Percentiles rank a stretch among this genome's conserved stretches.
phyloP scores from a whole-genome alignment of 2,113 vertebrate genomes.

The Hippocampus zosterae region DNA sequence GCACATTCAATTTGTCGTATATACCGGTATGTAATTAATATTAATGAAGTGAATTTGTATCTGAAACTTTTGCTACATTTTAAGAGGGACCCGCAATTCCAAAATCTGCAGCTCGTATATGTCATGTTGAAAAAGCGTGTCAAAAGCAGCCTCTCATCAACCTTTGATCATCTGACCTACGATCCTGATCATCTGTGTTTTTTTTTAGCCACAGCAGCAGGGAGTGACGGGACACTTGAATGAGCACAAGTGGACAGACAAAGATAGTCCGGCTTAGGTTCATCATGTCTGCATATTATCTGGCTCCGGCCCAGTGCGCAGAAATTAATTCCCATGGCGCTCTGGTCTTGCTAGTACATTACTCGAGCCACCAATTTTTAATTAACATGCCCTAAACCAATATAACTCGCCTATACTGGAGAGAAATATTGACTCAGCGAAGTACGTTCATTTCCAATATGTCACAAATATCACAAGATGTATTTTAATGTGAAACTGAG shows the following conservation, averaged over 20 bases:
- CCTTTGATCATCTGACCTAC: constrained; percentile 49
- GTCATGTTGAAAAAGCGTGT: background rate
- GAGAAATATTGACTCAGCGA: constrained; percentile 9
- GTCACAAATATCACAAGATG: background rate
- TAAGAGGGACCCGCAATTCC: background rate
- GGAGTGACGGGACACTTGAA: constrained; percentile 60
- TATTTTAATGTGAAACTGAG: background rate
- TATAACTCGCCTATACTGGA: constrained; percentile 20
- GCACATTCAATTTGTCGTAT: background rate
- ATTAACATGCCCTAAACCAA: constrained; percentile 56
- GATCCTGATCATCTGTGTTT: constrained; percentile 57
- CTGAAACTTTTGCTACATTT: background rate
- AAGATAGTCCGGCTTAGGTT: constrained; percentile 68
- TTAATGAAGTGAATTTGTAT: background rate
- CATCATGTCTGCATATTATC: constrained; percentile 62
- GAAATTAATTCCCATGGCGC: constrained; percentile 55
- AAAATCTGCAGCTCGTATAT: background rate
- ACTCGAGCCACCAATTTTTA: constrained; percentile 34
- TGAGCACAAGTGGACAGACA: constrained; percentile 70
- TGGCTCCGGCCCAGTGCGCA: constrained; percentile 64
- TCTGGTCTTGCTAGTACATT: constrained; percentile 12
- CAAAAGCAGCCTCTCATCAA: constrained; percentile 23
- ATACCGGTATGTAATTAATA: background rate
- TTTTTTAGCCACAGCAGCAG: constrained; percentile 48
- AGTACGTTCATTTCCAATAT: background rate